phyloP scores from a whole-genome alignment of 2,888 invertebrate species.

The Allacma fusca region DNA sequence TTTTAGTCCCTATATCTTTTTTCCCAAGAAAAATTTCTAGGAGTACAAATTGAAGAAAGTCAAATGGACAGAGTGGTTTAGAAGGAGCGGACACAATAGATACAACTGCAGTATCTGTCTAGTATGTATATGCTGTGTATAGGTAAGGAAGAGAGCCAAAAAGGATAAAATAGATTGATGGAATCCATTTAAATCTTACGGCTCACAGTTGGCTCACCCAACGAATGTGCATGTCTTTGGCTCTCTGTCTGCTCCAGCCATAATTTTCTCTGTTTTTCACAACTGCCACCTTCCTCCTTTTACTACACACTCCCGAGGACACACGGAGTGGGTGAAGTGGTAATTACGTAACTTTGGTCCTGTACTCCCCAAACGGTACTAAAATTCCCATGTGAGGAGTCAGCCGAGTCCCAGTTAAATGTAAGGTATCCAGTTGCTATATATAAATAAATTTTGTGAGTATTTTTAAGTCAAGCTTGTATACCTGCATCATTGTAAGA shows the following conservation, averaged over 20 bases:
- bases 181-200: conserved; percentile 31
- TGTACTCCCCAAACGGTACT: background rate
- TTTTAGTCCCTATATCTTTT: background rate
- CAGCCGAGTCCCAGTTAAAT: no score
- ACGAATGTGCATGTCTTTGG: conserved; percentile 21
- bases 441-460: no score
- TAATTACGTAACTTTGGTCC: background rate
- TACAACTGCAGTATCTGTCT: no score
- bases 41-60: background rate
- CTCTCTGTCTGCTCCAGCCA: conserved; percentile 11
- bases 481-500: no score
- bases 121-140: no score
- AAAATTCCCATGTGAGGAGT: no score
- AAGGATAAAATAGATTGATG: conserved; percentile 40
- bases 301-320: background rate
- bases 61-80: background rate
- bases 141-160: conserved; percentile 5
- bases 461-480: no score
- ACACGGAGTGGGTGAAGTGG: background rate
- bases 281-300: background rate
- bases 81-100: background rate
- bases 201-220: conserved; percentile 26
- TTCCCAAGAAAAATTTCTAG: background rate
- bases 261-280: conserved; percentile 24
- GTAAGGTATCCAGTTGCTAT: no score